Evolutionary conservation across 1,140 invertebrate genomes (phyloP), one percentile per base, ranked within the genome.

Genomic region (Diabrotica virgifera): DNA sequence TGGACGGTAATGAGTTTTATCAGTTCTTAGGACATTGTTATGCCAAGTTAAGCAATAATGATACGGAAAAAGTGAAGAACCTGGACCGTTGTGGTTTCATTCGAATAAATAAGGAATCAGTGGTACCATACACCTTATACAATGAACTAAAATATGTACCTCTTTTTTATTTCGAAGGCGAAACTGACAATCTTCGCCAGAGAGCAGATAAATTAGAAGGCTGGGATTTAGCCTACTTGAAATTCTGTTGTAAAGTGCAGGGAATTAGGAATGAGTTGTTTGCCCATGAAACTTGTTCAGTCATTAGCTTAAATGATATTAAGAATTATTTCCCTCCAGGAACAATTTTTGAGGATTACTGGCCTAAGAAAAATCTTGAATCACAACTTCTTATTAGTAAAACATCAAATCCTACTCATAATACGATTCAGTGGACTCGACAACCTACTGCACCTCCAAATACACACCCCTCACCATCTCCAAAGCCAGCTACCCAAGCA

Each of bases 171-270:
- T 95, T 96, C 77, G 93, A 95, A 82, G 92, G 92, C 65, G 93
- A 96, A 82, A 94, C 92, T 0, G 92, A 95, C 75, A 93, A 92
- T 79, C 81, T 94, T 0, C 93, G 93, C 75, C 84, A 89, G 51
- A 93, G 94, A 76, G 90, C 92, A 46, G 88, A 92, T 74, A 87
- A 90, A 74, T 80, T 95, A 46, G 90, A 92, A 72, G 91, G 92
- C 54, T 96, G 94, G 94, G 93, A 95, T 80, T 78, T 96, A 53
- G 91, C 93, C 0, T 96, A 96, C 79, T 82, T 96, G 53, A 95
- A 95, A 79, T 94, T 96, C 77, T 95, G 94, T 80, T 95, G 94
- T 81, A 95, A 95, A 81, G 93, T 94, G 60, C 93, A 95, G 82
- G 93, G 92, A 58, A 95, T 95, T 59, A 83, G 92, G 64, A 94